Evolutionary conservation across 23 tunicate species (phyloP), one percentile per base, ranked within the genome.

Genomic region (Halocynthia aurantium): DNA sequence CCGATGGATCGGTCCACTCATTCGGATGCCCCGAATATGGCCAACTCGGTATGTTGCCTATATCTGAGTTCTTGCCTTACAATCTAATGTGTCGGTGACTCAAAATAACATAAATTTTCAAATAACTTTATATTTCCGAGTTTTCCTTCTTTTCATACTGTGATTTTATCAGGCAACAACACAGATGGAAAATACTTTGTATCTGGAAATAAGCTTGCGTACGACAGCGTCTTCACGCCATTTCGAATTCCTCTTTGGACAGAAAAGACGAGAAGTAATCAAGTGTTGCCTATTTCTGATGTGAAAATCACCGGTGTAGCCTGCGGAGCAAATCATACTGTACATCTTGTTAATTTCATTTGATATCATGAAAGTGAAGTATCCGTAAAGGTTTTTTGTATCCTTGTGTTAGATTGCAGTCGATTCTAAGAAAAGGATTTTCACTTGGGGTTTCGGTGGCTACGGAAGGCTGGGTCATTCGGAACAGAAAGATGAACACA

Each of bases 401-500:
- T 65, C 78, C 12, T 52, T 51, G 51, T 63, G 73, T 7, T 82
- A 91, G 97, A 89, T 91, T 54, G 97, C 97, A 8, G 15, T 91
- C 13, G 97, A 91, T 62, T 65, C 84, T 13, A 91, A 91, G 77
- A 91, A 91, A 78, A 61, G 97, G 53, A 84, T 91, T 20, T 91
- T 85, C 69, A 86, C 97, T 44, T 91, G 97, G 97, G 97, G 97
- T 18, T 91, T 91, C 70, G 97, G 97, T 10, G 97, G 97, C 53
- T 91, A 91, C 69, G 97, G 97, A 21, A 60, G 97, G 21, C 80
- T 91, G 70, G 97, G 97, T 40, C 97, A 91, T 52, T 78, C 91
- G 10, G 97, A 91, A 55, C 97, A 91, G 76, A 91, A 91, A 67
- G 97, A 91, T 71, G 97, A 91, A 73, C 91, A 86, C 73, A 83